Evolutionary conservation across 2,113 vertebrate genomes (phyloP).

Genomic region (Rhinoptilus africanus): DNA sequence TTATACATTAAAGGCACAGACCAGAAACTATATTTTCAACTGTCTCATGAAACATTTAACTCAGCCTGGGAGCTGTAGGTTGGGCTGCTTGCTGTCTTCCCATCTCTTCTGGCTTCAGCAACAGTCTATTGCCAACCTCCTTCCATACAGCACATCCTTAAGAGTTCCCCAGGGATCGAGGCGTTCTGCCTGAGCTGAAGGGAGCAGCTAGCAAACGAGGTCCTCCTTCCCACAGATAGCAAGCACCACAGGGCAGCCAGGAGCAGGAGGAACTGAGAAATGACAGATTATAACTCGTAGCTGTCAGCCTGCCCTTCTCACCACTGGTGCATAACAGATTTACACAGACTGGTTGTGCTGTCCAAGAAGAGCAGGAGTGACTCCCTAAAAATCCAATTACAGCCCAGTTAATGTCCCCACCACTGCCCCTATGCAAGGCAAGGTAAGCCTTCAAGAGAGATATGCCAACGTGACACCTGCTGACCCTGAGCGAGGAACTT

Average conservation of each 20-base stretch:
- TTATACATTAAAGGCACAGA: neutral
- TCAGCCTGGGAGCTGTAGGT: neutral
- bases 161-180: neutral
- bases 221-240: neutral
- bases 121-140: neutral
- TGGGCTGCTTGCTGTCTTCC: neutral
- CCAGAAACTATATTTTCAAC: neutral
- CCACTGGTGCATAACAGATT: neutral
- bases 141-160: neutral
- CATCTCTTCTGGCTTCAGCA: neutral
- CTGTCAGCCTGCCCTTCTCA: neutral
- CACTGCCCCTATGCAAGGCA: neutral
- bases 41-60: neutral
- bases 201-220: neutral
- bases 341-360: neutral
- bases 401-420: neutral
- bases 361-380: neutral
- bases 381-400: neutral
- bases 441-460: neutral
- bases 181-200: neutral
- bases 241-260: neutral
- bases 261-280: neutral
- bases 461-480: fast-evolving
- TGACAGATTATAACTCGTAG: neutral
- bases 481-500: neutral